phyloP scores from a whole-genome alignment of 2,113 vertebrate species.

The Spilogale gracilis region DNA sequence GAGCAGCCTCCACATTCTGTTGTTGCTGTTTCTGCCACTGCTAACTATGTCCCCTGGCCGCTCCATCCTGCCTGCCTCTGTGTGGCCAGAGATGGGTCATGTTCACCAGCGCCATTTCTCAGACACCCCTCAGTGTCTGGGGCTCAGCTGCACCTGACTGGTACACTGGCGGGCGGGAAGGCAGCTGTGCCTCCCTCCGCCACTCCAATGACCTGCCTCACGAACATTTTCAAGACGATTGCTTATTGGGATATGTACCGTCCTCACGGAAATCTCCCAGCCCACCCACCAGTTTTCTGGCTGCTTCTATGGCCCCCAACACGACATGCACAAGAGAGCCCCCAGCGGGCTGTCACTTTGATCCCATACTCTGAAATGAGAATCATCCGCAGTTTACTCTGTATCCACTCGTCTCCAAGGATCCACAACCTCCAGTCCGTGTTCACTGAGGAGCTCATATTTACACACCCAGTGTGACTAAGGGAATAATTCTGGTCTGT shows the following conservation, averaged over 20 bases:
- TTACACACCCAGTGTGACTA: neutral
- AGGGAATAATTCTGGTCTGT: neutral
- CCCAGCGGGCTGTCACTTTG: neutral
- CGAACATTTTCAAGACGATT: neutral
- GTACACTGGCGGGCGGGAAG: neutral
- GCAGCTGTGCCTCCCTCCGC: neutral
- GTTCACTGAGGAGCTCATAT: neutral
- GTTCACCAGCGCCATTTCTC: neutral
- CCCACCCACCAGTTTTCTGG: neutral
- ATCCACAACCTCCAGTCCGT: neutral
- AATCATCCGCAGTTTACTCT: neutral
- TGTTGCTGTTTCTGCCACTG: neutral
- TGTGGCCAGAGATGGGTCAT: neutral
- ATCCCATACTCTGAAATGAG: conserved; percentile 28
- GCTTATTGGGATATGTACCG: neutral
- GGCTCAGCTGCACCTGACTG: neutral
- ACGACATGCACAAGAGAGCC: neutral
- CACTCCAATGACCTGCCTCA: neutral
- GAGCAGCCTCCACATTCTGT: neutral
- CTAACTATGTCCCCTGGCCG: neutral
- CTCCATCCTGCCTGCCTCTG: neutral
- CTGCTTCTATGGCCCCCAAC: neutral
- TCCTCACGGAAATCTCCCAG: neutral
- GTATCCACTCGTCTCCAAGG: neutral
- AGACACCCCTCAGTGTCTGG: neutral